Evolutionary conservation across 2,797 vertebrate species (phyloP).

Genomic region (Erpetoichthys calabaricus): DNA sequence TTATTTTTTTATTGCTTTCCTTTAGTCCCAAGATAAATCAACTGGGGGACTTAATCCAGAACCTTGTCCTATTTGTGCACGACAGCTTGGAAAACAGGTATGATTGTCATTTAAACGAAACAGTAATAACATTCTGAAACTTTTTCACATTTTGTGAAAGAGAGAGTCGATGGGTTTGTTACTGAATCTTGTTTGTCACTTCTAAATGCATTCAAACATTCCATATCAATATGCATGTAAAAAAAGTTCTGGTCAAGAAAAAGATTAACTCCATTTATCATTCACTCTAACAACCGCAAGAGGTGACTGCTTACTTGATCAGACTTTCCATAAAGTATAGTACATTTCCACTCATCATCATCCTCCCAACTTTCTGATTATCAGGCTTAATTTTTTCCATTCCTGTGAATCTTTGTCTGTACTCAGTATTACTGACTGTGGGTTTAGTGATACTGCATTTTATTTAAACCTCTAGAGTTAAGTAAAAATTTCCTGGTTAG

Average conservation of each 20-base stretch:
- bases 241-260: too few relatives aligned
- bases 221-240: too few relatives aligned
- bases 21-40: slow-evolving; percentile 87
- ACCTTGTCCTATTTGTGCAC: slow-evolving; percentile 92
- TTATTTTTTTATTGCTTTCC: slow-evolving; percentile 10
- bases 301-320: too few relatives aligned
- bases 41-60: slow-evolving; percentile 87
- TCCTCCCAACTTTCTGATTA: neutral
- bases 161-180: too few relatives aligned
- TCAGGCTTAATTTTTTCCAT: neutral
- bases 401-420: too few relatives aligned
- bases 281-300: too few relatives aligned
- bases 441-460: neutral
- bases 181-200: too few relatives aligned
- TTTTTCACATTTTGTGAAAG: too few relatives aligned
- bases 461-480: neutral
- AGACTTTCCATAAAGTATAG: too few relatives aligned
- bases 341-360: neutral
- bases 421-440: neutral
- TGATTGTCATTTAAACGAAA: slow-evolving; percentile 16
- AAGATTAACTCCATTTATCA: too few relatives aligned
- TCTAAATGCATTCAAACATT: too few relatives aligned
- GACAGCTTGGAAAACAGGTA: slow-evolving; percentile 84
- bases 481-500: neutral
- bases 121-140: too few relatives aligned